Conservation (phyloP, 2,888 invertebrate genomes). For the Adineta ricciae region DNA sequence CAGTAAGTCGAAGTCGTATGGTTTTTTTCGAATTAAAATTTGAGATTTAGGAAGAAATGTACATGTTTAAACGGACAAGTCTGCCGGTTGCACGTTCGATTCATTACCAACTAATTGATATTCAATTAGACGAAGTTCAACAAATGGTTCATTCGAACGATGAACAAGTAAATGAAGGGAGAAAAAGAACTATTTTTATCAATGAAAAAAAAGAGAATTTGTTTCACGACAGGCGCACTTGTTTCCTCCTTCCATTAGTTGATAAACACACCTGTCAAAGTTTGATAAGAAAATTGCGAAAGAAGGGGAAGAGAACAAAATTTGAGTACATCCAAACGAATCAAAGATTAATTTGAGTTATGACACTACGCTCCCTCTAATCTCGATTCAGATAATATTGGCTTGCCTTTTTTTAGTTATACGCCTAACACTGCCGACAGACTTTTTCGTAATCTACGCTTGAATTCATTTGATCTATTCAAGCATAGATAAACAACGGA, state of each 20-base stretch:
- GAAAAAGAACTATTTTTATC: neutral
- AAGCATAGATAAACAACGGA: too few relatives aligned
- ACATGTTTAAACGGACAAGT: slow-evolving; percentile 10
- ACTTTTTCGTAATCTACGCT: too few relatives aligned
- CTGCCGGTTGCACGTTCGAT: slow-evolving; percentile 7
- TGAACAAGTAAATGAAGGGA: neutral
- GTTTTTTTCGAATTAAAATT: too few relatives aligned
- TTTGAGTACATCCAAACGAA: too few relatives aligned
- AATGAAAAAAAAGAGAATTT: neutral
- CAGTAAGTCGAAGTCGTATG: neutral
- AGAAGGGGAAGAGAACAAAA: too few relatives aligned
- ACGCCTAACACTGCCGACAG: too few relatives aligned
- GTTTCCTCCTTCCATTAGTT: neutral
- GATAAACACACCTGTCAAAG: neutral
- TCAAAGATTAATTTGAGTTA: too few relatives aligned
- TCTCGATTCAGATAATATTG: too few relatives aligned
- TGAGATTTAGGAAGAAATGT: slow-evolving; percentile 5
- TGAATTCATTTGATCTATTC: too few relatives aligned
- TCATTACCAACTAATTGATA: slow-evolving; percentile 10
- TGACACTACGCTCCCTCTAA: too few relatives aligned
- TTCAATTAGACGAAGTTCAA: slow-evolving; percentile 13
- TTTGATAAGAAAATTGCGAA: neutral
- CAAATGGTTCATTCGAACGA: slow-evolving; percentile 18
- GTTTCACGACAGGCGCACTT: neutral
- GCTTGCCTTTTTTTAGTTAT: too few relatives aligned